Evolutionary conservation across 2,113 vertebrate species (phyloP), one percentile per base, ranked within the genome.

Genomic region (Apaloderma vittatum): DNA sequence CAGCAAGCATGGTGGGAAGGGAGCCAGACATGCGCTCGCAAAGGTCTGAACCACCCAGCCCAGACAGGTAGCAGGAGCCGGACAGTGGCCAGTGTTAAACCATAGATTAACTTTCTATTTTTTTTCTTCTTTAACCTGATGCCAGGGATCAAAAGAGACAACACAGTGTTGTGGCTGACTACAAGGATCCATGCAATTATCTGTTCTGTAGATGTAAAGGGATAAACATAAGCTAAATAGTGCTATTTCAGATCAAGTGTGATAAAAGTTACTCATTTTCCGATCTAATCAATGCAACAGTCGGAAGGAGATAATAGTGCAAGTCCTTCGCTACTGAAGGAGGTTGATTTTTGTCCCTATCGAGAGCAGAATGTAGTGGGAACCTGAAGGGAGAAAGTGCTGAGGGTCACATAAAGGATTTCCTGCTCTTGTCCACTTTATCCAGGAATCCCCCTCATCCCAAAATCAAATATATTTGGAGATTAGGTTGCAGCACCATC

Each of bases 231-330:
- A 90, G 68, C 73, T 94, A 61, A 65, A 52, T 70, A 84, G 94
- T 70, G 94, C 77, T 76, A 55, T 87, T 96, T 81, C 80, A 89
- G 90, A 96, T 97, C 75, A 86, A 86, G 86, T 90, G 65, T 68
- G 94, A 96, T 97, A 90, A 66, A 96, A 96, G 87, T 96, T 97
- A 94, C 79, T 95, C 67, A 94, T 97, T 97, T 97, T 88, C 94
- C 87, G 90, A 71, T 90, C 63, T 90, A 94, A 96, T 97, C 94
- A 90, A 95, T 97, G 85, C 77, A 70, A 40, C 71, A 85, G 77
- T 74, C 83, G 90, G 58, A 57, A 15, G 52, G 58, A 93, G 87
- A 88, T 93, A 91, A 88, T 79, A 90, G 75, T 72, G n/a, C 43
- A 73, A 89, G 83, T 89, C 65, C 57, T 91, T 91, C 62, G 29